Conservation (phyloP, 2,888 invertebrate species). For the Cinara cedri region DNA sequence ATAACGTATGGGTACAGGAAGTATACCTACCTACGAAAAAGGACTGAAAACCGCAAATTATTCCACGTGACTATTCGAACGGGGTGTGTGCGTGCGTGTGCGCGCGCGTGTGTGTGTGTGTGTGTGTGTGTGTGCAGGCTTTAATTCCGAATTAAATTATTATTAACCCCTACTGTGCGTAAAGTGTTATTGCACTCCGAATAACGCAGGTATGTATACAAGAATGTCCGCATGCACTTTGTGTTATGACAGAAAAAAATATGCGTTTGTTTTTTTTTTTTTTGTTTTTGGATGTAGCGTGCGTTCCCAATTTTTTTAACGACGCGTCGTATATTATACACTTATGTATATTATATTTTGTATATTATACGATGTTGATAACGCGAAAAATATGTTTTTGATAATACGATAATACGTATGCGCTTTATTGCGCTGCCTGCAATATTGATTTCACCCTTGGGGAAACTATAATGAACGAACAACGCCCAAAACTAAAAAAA, state of each 20-base stretch:
- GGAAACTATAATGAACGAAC: conserved; percentile 16
- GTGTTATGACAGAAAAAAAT: not conserved
- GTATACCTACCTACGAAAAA: too few species aligned
- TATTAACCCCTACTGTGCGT: not conserved
- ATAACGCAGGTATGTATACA: too few species aligned
- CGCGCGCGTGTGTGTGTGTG: too few species aligned
- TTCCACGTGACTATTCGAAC: too few species aligned
- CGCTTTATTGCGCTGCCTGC: not conserved
- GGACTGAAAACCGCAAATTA: too few species aligned
- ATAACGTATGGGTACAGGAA: too few species aligned
- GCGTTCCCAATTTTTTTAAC: conserved; percentile 12
- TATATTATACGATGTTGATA: conserved; percentile 1
- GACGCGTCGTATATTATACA: not conserved
- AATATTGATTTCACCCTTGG: conserved; percentile 44
- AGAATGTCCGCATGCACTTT: not conserved
- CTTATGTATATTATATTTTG: not conserved
- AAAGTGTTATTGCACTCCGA: not conserved
- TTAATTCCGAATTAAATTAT: not conserved
- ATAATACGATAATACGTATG: not conserved
- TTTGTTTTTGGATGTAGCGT: not conserved
- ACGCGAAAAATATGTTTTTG: not conserved
- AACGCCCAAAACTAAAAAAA: conserved; percentile 53
- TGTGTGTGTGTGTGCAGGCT: too few species aligned
- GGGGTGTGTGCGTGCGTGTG: not conserved
- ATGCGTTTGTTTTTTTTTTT: not conserved